Percentiles rank a stretch among this genome's conserved stretches.
phyloP scores from a whole-genome alignment of 2,888 invertebrate species.

The Notocelia uddmanniana region DNA sequence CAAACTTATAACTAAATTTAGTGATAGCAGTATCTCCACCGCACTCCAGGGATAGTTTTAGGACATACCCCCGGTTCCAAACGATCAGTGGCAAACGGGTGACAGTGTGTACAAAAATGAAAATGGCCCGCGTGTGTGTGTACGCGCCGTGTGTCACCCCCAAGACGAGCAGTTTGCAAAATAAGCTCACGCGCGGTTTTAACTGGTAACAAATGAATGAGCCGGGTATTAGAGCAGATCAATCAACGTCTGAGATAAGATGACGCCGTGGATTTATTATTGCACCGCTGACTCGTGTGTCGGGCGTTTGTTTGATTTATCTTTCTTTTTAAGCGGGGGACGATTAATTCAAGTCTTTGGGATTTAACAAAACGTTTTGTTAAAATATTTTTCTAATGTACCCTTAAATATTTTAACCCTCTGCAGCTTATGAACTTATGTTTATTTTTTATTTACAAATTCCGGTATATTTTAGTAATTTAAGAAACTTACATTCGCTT shows the following conservation, averaged over 20 bases:
- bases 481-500: too few species aligned
- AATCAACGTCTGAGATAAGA: constrained; percentile 34
- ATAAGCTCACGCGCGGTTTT: constrained; percentile 29
- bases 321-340: constrained; percentile 26
- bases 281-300: constrained; percentile 34
- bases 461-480: too few species aligned
- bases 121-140: too few species aligned
- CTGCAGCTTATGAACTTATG: too few species aligned
- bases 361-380: constrained; percentile 3
- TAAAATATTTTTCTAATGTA: background rate
- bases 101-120: too few species aligned
- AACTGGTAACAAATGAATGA: constrained; percentile 35
- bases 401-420: too few species aligned
- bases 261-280: constrained; percentile 37
- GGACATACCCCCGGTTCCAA: too few species aligned
- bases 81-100: too few species aligned
- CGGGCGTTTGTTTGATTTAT: constrained; percentile 32
- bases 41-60: too few species aligned
- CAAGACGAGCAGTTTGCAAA: constrained; percentile 4
- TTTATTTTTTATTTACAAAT: too few species aligned
- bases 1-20: too few species aligned
- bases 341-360: constrained; percentile 15
- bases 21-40: too few species aligned
- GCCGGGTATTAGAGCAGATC: constrained; percentile 26
- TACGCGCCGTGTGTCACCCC: background rate